Conservation (phyloP, 2,888 invertebrate species). For the Diaphora mendica region DNA sequence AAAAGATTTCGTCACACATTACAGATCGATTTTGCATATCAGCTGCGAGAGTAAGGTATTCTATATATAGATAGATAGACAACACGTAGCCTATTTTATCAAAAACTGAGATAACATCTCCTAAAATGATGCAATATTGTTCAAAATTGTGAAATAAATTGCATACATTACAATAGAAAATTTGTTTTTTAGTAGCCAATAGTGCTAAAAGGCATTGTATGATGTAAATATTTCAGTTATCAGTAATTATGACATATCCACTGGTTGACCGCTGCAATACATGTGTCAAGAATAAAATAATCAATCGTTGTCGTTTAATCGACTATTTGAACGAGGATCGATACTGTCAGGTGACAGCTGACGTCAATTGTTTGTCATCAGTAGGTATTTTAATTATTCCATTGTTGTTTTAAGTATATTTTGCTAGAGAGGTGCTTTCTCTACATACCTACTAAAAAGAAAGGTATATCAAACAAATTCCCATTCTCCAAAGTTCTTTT, state of each 20-base stretch:
- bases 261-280: background rate
- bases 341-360: background rate
- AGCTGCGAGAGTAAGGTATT: background rate
- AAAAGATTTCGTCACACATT: background rate
- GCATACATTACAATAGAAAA: background rate
- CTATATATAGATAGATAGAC: background rate
- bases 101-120: conserved; percentile 3
- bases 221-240: background rate
- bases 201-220: background rate
- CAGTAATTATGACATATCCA: background rate
- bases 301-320: background rate
- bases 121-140: conserved; percentile 8
- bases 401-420: background rate
- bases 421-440: too few relatives aligned
- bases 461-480: background rate
- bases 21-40: background rate
- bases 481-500: background rate
- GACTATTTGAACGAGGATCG: background rate
- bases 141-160: conserved; percentile 1
- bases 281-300: background rate
- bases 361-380: background rate
- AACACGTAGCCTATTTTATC: conserved; percentile 9
- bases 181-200: background rate
- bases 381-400: background rate
- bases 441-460: background rate